These are phyloP conservation scores for Notoglanidium macrostoma DNA, from an alignment of 2,797 vertebrate genomes.

Conservation along the genomic window DNA sequence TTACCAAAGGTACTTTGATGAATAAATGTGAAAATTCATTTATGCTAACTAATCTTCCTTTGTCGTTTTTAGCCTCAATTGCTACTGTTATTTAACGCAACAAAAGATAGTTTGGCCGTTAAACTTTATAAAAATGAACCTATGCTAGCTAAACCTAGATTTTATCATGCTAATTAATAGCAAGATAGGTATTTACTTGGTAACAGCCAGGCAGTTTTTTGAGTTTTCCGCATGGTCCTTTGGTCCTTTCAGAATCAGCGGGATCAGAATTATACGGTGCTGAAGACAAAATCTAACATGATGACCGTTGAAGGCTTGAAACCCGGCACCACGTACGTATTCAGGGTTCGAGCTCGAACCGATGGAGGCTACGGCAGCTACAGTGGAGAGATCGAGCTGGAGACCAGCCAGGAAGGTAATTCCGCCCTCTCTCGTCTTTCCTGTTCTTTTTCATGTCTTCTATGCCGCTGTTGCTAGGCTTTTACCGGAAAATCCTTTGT, in stretches of 20 bases:
- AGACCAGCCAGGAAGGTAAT: constrained; percentile 83
- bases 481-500: not conserved
- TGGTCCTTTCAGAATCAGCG: constrained; percentile 76
- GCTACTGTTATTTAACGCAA: not conserved
- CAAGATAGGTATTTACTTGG: not conserved
- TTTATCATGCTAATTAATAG: not conserved
- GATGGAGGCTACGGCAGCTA: constrained; percentile 81
- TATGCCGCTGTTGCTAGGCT: not conserved
- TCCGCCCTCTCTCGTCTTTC: not conserved
- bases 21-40: not conserved
- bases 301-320: constrained; percentile 85
- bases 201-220: not conserved
- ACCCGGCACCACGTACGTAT: constrained; percentile 82
- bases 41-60: not conserved
- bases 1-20: not conserved
- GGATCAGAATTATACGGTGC: constrained; percentile 82
- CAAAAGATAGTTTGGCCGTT: not conserved
- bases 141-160: not conserved
- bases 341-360: constrained; percentile 79
- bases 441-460: not conserved
- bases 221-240: not conserved
- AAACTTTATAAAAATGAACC: not conserved
- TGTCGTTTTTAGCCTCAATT: not conserved
- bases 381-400: constrained; percentile 82
- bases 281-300: constrained; percentile 82